A percentile compares a stretch with the other conserved stretches of the same genome.
Conservation (phyloP, 2,797 vertebrate species). For the Gobio occitaniae region DNA sequence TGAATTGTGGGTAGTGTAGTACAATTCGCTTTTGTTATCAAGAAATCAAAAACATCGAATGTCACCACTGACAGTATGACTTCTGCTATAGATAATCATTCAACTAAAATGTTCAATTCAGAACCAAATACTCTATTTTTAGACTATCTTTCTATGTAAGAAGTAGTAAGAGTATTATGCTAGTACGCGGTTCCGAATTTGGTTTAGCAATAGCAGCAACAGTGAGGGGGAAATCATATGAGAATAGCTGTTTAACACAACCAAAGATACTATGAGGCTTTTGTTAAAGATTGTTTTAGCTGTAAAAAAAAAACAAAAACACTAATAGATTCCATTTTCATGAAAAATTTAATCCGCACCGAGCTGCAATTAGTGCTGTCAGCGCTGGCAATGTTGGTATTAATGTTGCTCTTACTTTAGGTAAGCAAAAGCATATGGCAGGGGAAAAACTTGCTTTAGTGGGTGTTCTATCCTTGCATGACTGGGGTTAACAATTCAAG, state of each 20-base stretch:
- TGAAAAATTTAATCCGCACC: neutral
- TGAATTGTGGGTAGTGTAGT: too few relatives aligned
- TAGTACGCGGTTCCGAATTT: too few relatives aligned
- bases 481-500: slow-evolving; percentile 22
- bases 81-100: neutral
- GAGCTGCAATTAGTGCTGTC: neutral
- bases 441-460: neutral
- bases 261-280: neutral
- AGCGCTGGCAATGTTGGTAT: neutral
- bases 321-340: neutral
- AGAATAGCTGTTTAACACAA: neutral
- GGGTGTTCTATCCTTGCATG: neutral
- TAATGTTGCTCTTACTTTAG: slow-evolving; percentile 13
- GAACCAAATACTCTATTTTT: too few relatives aligned
- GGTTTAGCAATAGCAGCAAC: neutral
- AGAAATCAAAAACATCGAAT: too few relatives aligned
- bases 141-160: too few relatives aligned
- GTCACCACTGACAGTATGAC: neutral
- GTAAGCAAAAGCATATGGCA: slow-evolving; percentile 16
- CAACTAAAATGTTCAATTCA: neutral
- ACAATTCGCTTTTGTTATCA: too few relatives aligned
- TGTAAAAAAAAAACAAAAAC: neutral
- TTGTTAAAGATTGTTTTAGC: neutral
- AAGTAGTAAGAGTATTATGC: too few relatives aligned
- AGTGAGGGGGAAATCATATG: neutral